Evolutionary conservation across 37 sponge, comb jelly and placozoan genomes (phyloP), one percentile per base, ranked within the genome.

Genomic region (Haliclona indistincta): DNA sequence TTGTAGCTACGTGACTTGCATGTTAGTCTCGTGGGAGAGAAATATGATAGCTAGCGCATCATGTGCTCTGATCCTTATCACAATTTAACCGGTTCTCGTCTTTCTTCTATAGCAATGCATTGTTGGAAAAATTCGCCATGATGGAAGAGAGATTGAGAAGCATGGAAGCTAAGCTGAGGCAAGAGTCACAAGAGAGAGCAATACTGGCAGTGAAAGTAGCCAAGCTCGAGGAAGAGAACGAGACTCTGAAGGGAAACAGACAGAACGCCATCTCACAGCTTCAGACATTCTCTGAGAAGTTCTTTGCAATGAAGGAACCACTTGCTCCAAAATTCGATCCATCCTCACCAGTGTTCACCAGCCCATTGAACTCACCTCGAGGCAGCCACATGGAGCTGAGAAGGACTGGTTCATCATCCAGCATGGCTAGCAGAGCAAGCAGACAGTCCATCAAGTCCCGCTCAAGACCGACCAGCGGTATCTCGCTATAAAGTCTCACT

Each of bases 181-280:
- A 82, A 79, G 89, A 89, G 47, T 73, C 67, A 41, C 34, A 63
- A 20, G 64, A 78, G 29, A 82, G 89, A 74, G 26, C 67, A 3
- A 66, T 53, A 0, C 75, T 89, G n/a, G 89, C 82, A 68, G 73
- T 56, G n/a, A 81, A 81, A 66, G 88, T 88, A 5, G 58, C 69
- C 25, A 58, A 65, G 54, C 73, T 88, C 0, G 79, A 88, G 52
- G 56, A 32, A 33, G 84, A 83, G 33, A 89, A 89, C 34, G 76
- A 74, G 17, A 53, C 67, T 49, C 54, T 89, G 20, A 73, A 76
- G 35, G 30, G 42, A 7, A 40, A 30, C 10, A 58, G 84, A 26
- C 25, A 43, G n/a, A 41, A 73, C 4, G 89, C 89, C 4, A 68
- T 56, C 5, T 41, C 78, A 23, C 84, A 77, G 28, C 79, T 89